phyloP scores from a whole-genome alignment of 2,113 vertebrate species.

The Microtus montanus region DNA sequence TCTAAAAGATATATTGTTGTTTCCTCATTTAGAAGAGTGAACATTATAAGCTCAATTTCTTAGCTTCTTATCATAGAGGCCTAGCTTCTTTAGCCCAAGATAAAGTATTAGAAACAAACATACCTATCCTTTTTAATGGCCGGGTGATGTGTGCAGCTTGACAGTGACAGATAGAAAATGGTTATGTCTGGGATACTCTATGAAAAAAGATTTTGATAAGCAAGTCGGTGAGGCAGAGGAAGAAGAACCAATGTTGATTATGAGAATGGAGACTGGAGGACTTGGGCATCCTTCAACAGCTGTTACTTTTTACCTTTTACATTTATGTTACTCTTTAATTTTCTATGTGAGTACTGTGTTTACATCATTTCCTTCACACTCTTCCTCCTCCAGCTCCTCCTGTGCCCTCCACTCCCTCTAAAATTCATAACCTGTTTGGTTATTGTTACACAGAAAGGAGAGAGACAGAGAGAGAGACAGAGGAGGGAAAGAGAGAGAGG shows the following conservation, averaged over 20 bases:
- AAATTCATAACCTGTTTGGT: background rate
- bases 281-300: background rate
- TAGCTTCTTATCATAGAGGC: background rate
- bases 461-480: background rate
- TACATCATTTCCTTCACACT: background rate
- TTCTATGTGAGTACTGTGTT: background rate
- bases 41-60: background rate
- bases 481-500: background rate
- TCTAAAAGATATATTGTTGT: background rate
- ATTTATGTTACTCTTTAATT: background rate
- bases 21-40: background rate
- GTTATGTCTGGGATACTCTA: conserved; percentile 8
- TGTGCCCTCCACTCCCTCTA: background rate
- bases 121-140: background rate
- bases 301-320: background rate
- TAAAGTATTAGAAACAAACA: background rate
- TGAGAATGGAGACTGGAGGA: background rate
- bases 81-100: background rate
- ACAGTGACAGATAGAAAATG: background rate
- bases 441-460: background rate
- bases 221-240: background rate
- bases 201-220: background rate
- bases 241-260: background rate
- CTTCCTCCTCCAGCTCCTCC: background rate
- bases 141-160: background rate